Conservation (phyloP, 2,888 invertebrate species). For the Nowickia ferox region DNA sequence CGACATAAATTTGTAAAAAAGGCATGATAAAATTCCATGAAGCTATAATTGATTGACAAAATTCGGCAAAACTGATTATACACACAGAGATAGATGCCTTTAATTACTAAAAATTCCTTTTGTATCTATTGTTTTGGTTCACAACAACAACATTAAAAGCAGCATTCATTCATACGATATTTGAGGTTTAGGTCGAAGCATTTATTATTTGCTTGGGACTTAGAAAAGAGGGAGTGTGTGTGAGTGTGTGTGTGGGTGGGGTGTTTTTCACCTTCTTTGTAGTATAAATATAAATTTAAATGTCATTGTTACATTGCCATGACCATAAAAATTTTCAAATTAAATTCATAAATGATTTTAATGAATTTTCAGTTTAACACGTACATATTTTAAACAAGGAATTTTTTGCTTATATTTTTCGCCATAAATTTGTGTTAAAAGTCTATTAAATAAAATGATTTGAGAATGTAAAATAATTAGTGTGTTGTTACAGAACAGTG, state of each 20-base stretch:
- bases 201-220: conserved; percentile 17
- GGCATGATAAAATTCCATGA: conserved; percentile 46
- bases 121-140: conserved; percentile 24
- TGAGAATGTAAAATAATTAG: background rate
- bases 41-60: conserved; percentile 52
- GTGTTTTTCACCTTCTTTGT: conserved; percentile 5
- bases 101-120: conserved; percentile 62
- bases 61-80: conserved; percentile 54
- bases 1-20: background rate
- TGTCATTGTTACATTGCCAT: conserved; percentile 30
- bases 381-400: background rate
- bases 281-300: conserved; percentile 45
- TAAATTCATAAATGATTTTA: conserved; percentile 28
- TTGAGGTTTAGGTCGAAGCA: conserved; percentile 52
- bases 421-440: background rate
- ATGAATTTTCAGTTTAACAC: conserved; percentile 12
- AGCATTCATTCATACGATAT: conserved; percentile 28
- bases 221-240: background rate
- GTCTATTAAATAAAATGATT: background rate
- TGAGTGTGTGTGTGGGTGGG: background rate
- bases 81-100: conserved; percentile 51
- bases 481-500: background rate
- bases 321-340: conserved; percentile 30
- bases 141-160: background rate
- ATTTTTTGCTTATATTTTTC: background rate